Evolutionary conservation across 2,888 invertebrate species (phyloP).

Genomic region (Meteorus cinctellus): DNA sequence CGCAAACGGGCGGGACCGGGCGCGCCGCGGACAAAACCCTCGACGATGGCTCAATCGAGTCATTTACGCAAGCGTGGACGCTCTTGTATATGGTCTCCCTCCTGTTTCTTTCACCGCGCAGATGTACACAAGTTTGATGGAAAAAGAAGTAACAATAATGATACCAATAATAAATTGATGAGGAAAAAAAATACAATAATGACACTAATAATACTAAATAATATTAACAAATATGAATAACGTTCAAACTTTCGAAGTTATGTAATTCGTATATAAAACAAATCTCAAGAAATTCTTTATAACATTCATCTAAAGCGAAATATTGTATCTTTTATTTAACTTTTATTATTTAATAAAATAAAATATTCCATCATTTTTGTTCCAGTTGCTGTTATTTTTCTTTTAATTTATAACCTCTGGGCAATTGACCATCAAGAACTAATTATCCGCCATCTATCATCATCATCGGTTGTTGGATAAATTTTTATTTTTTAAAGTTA

Average conservation of each 20-base stretch:
- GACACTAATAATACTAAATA: background rate
- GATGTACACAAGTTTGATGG: background rate
- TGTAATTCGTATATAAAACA: too few species aligned
- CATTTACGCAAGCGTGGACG: conserved; percentile 29
- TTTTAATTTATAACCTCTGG: background rate
- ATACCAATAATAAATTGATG: background rate
- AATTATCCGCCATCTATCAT: conserved; percentile 38
- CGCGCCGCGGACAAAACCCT: conserved; percentile 25
- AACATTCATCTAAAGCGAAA: background rate
- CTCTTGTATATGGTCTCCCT: background rate
- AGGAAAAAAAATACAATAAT: background rate
- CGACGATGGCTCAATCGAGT: conserved; percentile 36
- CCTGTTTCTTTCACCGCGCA: background rate
- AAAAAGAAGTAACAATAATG: background rate
- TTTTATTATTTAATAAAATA: background rate
- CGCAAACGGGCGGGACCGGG: conserved; percentile 35
- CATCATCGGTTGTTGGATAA: conserved; percentile 16
- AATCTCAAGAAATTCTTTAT: background rate
- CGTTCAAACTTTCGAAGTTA: too few species aligned
- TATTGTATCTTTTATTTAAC: background rate
- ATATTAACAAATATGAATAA: background rate
- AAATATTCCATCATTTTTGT: background rate
- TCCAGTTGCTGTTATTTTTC: background rate
- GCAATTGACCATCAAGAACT: conserved; percentile 26
- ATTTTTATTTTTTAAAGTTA: conserved; percentile 12